Evolutionary conservation across 2,888 invertebrate genomes (phyloP).

Genomic region (Diplolepis rosae): DNA sequence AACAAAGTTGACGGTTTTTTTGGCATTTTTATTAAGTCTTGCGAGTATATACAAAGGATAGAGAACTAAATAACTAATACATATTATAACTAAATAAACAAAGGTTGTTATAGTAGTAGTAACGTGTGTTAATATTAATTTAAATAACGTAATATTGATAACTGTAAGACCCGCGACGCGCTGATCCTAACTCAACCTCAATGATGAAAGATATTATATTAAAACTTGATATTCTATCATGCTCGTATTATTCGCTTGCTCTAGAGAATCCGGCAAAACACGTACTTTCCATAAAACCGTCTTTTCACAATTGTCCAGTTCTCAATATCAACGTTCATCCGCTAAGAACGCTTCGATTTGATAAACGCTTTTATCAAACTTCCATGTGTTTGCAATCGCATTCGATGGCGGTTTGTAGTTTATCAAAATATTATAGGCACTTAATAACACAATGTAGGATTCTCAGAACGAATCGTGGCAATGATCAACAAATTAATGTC

Average conservation of each 20-base stretch:
- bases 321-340: too few relatives aligned
- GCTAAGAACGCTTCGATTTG: not conserved
- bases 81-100: conserved; percentile 72
- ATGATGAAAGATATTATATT: conserved; percentile 28
- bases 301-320: conserved; percentile 6
- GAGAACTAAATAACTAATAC: conserved; percentile 71
- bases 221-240: conserved; percentile 36
- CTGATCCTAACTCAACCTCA: conserved; percentile 26
- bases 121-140: conserved; percentile 71
- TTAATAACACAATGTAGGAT: conserved; percentile 26
- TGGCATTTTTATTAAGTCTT: conserved; percentile 70
- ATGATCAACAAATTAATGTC: conserved; percentile 1
- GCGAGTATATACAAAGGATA: conserved; percentile 73
- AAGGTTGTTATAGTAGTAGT: conserved; percentile 68
- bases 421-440: conserved; percentile 31
- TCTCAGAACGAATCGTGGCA: conserved; percentile 10
- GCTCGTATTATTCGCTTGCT: conserved; percentile 41
- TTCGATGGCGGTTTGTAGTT: not conserved
- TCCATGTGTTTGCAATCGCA: not conserved
- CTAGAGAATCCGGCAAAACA: conserved; percentile 34
- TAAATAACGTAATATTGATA: conserved; percentile 69
- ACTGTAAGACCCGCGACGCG: conserved; percentile 44
- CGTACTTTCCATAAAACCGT: conserved; percentile 9
- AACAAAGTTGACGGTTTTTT: not conserved
- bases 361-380: not conserved